A percentile compares a stretch with the other conserved stretches of the same genome.
phyloP scores from a whole-genome alignment of 2,888 invertebrate species.

The Phalera bucephala region DNA sequence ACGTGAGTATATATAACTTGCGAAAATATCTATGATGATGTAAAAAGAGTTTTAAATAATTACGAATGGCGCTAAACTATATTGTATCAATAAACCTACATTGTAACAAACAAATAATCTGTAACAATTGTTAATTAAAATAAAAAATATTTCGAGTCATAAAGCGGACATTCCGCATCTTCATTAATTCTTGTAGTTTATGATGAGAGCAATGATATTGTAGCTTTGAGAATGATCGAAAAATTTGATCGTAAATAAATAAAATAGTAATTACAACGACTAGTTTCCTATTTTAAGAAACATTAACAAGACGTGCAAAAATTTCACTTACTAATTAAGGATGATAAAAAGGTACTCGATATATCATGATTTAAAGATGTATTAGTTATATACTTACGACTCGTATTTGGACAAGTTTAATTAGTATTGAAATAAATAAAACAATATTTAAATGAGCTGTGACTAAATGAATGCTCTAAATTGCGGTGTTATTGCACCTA shows the following conservation, averaged over 20 bases:
- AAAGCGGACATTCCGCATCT: neutral
- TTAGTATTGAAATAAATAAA: slow-evolving; percentile 10
- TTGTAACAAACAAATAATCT: too few relatives aligned
- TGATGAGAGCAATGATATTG: slow-evolving; percentile 17
- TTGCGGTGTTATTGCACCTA: slow-evolving; percentile 1
- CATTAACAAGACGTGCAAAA: too few relatives aligned
- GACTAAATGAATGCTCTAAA: slow-evolving; percentile 9
- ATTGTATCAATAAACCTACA: too few relatives aligned
- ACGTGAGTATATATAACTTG: too few relatives aligned
- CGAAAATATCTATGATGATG: too few relatives aligned
- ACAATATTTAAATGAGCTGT: slow-evolving; percentile 6
- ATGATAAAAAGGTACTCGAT: too few relatives aligned
- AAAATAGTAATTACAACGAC: slow-evolving; percentile 10
- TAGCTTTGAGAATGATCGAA: slow-evolving; percentile 7
- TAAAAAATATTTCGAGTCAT: neutral
- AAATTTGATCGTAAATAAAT: neutral
- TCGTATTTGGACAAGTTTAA: slow-evolving; percentile 5
- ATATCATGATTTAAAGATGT: too few relatives aligned
- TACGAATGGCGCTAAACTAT: too few relatives aligned
- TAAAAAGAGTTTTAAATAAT: too few relatives aligned
- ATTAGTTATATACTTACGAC: too few relatives aligned
- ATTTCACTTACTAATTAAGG: too few relatives aligned
- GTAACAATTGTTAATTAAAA: neutral
- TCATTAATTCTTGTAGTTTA: neutral
- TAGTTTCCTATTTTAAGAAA: too few relatives aligned